Evolutionary conservation across 2,888 invertebrate genomes (phyloP).

Genomic region (Thera britannica): DNA sequence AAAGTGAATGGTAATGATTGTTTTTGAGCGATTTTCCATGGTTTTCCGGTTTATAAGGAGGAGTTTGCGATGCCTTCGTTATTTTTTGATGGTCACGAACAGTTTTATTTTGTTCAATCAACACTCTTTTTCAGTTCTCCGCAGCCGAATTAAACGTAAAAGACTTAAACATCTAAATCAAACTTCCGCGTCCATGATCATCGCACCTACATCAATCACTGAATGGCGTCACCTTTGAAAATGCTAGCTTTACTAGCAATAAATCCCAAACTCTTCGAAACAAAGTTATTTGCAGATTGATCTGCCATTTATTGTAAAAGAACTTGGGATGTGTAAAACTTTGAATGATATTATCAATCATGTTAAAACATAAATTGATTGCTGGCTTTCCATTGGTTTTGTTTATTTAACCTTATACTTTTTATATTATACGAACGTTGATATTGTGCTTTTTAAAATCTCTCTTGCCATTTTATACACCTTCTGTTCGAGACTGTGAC

Average conservation of each 20-base stretch:
- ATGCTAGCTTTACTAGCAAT: slow-evolving; percentile 9
- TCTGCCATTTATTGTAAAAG: slow-evolving; percentile 17
- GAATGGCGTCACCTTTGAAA: slow-evolving; percentile 10
- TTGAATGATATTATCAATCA: slow-evolving; percentile 9
- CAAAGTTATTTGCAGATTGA: slow-evolving; percentile 26
- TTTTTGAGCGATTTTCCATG: background rate
- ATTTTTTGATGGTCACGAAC: background rate
- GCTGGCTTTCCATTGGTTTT: background rate
- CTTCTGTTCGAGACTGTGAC: too few relatives aligned
- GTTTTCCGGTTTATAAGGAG: background rate
- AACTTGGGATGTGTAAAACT: slow-evolving; percentile 14
- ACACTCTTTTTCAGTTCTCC: background rate
- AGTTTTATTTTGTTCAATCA: background rate
- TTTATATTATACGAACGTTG: background rate
- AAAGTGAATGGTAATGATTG: background rate
- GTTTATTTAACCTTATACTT: background rate
- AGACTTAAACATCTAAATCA: background rate
- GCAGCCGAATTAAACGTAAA: background rate
- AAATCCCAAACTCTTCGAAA: slow-evolving; percentile 16
- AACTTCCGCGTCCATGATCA: slow-evolving; percentile 8
- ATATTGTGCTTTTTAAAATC: background rate
- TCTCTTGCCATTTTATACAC: too few relatives aligned
- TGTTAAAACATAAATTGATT: background rate
- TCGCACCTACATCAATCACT: slow-evolving; percentile 26
- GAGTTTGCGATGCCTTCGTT: background rate